Percentiles rank a stretch among this genome's conserved stretches.
phyloP scores from a whole-genome alignment of 1,140 invertebrate species.

The Cepaea nemoralis region DNA sequence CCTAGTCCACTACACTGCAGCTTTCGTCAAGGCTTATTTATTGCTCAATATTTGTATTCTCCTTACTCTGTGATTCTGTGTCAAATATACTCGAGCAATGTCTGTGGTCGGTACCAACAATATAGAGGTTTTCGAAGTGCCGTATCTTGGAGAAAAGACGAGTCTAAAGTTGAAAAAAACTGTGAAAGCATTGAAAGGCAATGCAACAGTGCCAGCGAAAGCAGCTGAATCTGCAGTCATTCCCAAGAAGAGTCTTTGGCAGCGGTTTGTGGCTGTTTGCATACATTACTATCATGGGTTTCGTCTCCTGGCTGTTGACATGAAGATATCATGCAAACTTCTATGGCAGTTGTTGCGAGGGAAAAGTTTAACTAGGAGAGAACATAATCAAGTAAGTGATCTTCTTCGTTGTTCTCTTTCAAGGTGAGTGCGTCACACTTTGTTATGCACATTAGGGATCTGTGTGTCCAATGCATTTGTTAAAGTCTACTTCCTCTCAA shows the following conservation, averaged over 20 bases:
- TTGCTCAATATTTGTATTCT: not conserved
- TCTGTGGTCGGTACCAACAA: not conserved
- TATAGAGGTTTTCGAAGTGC: slow-evolving; percentile 34
- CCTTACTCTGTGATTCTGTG: not conserved
- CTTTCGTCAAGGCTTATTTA: not conserved
- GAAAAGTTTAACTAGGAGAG: slow-evolving; percentile 86
- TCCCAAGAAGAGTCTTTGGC: slow-evolving; percentile 70
- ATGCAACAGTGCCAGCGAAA: slow-evolving; percentile 12
- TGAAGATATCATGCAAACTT: slow-evolving; percentile 86
- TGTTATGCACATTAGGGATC: too few relatives aligned
- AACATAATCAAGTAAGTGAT: slow-evolving; percentile 83
- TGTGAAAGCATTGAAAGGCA: slow-evolving; percentile 65
- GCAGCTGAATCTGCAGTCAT: not conserved
- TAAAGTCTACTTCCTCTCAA: too few relatives aligned
- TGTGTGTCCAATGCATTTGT: not conserved
- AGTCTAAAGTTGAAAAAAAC: slow-evolving; percentile 67
- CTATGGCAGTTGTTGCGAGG: slow-evolving; percentile 88
- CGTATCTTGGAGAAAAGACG: slow-evolving; percentile 54
- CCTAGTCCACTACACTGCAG: not conserved
- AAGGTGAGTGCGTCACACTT: too few relatives aligned
- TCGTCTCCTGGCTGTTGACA: slow-evolving; percentile 90
- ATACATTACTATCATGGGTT: slow-evolving; percentile 99
- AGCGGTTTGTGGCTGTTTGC: slow-evolving; percentile 85
- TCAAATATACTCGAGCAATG: slow-evolving; percentile 1
- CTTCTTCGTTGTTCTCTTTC: too few relatives aligned